phyloP scores from a whole-genome alignment of 2,113 vertebrate genomes.

The Spea multiplicata region DNA sequence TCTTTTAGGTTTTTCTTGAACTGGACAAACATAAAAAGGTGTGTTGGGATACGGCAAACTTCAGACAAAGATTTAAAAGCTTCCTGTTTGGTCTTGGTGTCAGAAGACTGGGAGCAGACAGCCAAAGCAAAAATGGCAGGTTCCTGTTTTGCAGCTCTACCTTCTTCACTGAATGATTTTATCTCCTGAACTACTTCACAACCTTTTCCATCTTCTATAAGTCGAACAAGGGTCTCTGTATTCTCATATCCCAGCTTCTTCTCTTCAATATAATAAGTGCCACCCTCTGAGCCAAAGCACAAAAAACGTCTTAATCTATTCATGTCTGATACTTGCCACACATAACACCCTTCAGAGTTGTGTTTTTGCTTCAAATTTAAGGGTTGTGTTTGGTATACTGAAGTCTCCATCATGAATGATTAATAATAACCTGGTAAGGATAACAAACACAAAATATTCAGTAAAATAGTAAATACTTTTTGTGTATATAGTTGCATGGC shows the following conservation, averaged over 20 bases:
- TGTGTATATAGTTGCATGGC: too few relatives aligned
- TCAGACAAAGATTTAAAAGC: slow-evolving; percentile 84
- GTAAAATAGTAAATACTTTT: too few relatives aligned
- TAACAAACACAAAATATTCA: neutral
- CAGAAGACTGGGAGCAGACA: slow-evolving; percentile 84
- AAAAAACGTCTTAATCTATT: slow-evolving; percentile 79
- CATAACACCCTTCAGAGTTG: slow-evolving; percentile 54
- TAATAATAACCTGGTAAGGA: slow-evolving; percentile 45
- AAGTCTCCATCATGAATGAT: slow-evolving; percentile 57
- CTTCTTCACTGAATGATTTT: slow-evolving; percentile 73
- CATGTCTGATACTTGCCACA: slow-evolving; percentile 72
- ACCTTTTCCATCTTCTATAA: slow-evolving; percentile 84
- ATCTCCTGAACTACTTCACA: slow-evolving; percentile 83
- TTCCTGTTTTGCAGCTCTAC: slow-evolving; percentile 66
- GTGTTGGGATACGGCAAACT: slow-evolving; percentile 77
- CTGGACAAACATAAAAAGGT: slow-evolving; percentile 88
- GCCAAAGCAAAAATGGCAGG: slow-evolving; percentile 84
- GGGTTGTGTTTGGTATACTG: slow-evolving; percentile 46
- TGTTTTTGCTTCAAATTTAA: slow-evolving; percentile 57
- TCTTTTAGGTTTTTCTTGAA: slow-evolving; percentile 91
- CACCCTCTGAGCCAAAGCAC: slow-evolving; percentile 83
- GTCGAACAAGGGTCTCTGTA: slow-evolving; percentile 69
- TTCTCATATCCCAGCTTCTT: slow-evolving; percentile 66
- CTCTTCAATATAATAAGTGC: slow-evolving; percentile 74
- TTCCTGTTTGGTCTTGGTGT: slow-evolving; percentile 80